Percentiles rank a stretch among this genome's conserved stretches.
These are phyloP conservation scores for Geophilus truncorum DNA, from an alignment of 2,888 invertebrate genomes.

Conservation along the genomic window DNA sequence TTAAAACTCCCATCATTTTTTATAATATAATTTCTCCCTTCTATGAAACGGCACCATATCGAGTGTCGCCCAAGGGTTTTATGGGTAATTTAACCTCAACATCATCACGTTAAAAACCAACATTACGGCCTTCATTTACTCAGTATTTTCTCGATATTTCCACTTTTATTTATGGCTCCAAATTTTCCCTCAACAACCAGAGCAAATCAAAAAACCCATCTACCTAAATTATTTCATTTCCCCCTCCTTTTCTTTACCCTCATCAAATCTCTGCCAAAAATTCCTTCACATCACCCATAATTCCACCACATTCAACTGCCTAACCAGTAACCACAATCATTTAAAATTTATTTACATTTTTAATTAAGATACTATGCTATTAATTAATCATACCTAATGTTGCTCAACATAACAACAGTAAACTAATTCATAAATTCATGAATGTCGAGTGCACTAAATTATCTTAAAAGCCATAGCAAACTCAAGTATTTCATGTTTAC, in stretches of 20 bases:
- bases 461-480: neutral
- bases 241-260: too few species aligned
- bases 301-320: neutral
- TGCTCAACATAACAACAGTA: neutral
- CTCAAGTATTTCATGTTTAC: neutral
- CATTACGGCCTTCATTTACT: neutral
- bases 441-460: neutral
- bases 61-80: neutral
- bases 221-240: neutral
- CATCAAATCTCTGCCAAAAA: too few species aligned
- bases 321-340: neutral
- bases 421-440: neutral
- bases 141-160: neutral
- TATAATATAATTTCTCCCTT: neutral
- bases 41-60: neutral
- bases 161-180: neutral
- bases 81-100: neutral
- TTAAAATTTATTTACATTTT: neutral
- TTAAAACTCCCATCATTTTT: neutral
- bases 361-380: neutral
- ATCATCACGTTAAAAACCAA: neutral
- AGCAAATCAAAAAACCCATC: neutral
- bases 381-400: neutral
- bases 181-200: neutral
- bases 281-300: neutral